phyloP scores from a whole-genome alignment of 2,113 vertebrate species.

The Triplophysa siluroides region DNA sequence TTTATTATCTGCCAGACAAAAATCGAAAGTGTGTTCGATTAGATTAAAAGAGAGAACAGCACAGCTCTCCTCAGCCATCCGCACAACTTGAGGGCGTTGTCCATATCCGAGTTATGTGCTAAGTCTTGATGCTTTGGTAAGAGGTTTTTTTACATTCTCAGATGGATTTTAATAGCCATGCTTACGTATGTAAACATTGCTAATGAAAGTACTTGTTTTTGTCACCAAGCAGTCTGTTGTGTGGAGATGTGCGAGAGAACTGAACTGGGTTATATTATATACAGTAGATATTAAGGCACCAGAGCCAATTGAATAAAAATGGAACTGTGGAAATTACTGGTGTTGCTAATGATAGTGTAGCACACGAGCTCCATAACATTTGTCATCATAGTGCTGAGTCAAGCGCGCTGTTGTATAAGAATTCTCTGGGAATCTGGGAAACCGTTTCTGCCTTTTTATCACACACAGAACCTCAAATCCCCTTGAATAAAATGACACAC shows the following conservation, averaged over 20 bases:
- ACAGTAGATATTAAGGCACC: background rate
- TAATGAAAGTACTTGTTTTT: background rate
- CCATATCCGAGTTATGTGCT: background rate
- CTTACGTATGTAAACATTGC: background rate
- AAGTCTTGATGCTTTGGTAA: background rate
- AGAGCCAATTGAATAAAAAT: conserved; percentile 31
- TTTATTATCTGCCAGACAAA: background rate
- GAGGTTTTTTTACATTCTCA: background rate
- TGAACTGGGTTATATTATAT: background rate
- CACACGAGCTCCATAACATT: conserved; percentile 28
- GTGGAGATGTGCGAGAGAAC: background rate
- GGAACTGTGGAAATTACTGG: conserved; percentile 27
- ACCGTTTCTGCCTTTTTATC: background rate
- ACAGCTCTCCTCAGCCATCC: background rate
- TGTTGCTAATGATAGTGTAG: conserved; percentile 36
- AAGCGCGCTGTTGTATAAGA: conserved; percentile 23
- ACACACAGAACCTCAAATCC: background rate
- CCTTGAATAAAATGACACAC: too few relatives aligned
- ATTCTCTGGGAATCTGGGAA: background rate
- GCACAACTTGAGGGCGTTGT: background rate
- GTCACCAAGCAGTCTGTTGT: background rate
- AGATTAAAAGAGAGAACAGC: background rate
- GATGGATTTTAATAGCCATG: background rate
- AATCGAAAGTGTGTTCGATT: background rate
- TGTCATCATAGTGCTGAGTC: conserved; percentile 37